Conservation (phyloP, 1,140 invertebrate species). For the Panonychus citri region DNA sequence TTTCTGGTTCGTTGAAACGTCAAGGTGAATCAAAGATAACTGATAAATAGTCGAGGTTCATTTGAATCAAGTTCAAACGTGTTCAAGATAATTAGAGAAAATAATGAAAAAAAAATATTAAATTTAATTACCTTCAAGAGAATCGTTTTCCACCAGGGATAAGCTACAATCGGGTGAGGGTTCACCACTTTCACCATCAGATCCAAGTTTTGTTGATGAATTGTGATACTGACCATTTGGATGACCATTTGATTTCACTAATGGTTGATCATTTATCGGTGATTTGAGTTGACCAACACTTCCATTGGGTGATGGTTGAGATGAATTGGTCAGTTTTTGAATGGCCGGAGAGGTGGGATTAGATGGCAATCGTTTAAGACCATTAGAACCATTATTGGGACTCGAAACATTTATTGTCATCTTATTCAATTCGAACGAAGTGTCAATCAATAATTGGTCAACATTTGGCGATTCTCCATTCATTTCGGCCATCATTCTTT, state of each 20-base stretch:
- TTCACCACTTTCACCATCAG: slow-evolving; percentile 4
- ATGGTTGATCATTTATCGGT: not conserved
- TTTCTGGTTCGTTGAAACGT: no score
- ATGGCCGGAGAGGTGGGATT: no score
- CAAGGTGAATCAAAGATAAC: no score
- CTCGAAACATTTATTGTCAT: not conserved
- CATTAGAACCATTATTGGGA: no score
- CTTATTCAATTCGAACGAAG: not conserved
- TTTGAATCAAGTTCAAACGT: no score
- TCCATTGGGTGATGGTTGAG: not conserved
- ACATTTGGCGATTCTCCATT: no score
- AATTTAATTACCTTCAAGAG: not conserved
- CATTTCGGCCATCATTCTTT: slow-evolving; percentile 19
- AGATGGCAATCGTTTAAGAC: no score
- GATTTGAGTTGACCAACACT: not conserved
- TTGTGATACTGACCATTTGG: not conserved
- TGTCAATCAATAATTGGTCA: no score
- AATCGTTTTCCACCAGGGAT: not conserved
- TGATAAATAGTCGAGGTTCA: no score
- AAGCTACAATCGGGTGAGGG: not conserved
- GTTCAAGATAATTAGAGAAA: no score
- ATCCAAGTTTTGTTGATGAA: not conserved
- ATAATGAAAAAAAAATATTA: no score
- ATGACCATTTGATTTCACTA: not conserved
- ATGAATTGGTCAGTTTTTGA: no score